Base-by-base conservation (phyloP, 2,113 vertebrate genomes). In the Vulpes ferrilata region DNA sequence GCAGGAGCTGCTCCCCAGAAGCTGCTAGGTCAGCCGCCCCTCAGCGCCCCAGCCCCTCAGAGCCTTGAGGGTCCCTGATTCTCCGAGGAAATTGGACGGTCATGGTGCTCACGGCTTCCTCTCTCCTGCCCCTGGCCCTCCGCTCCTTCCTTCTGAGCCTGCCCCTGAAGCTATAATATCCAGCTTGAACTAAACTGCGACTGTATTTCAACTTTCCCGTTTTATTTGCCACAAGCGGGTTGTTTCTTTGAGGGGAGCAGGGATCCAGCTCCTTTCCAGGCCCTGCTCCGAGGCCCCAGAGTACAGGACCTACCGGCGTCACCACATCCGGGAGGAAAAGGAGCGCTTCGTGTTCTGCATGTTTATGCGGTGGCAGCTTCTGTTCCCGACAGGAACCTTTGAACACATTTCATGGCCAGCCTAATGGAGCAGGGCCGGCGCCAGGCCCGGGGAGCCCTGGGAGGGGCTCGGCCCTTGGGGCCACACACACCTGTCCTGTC, bases 261-360 rank as follows among this genome's bases (percentile, higher is more conserved):
- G 74, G 64, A 65, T 67, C 65, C 88, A 71, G 57, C 78, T 96
- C 95, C 43, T 55, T 81, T 82, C 87, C 79, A 51, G 74, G 93
- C 35, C 32, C 53, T 43, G 69, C 89, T 94, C 98, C 98, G 97
- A 98, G 90, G 97, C 95, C 96, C 89, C 87, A 5, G 97, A 95
- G 96, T 55, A 96, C 43, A 78, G 96, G 98, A 76, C 97, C 59
- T 35, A 96, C 95, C 43, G 57, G 94, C 97, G 76, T 98, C 97
- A 96, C 96, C 51, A 69, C 97, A 95, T 89, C 92, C 73, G 85
- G 91, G 90, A 95, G 93, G 85, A 96, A 98, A 97, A 95, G 73
- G 97, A 98, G 97, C 92, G 98, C 97, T 99, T 99, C 98, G 93
- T 98, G 98, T 98, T 95, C 98, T 97, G 67, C 60, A 7, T 98